A percentile compares a stretch with the other conserved stretches of the same genome.
phyloP scores from a whole-genome alignment of 2,888 invertebrate species.

The Drosophila neonasuta region DNA sequence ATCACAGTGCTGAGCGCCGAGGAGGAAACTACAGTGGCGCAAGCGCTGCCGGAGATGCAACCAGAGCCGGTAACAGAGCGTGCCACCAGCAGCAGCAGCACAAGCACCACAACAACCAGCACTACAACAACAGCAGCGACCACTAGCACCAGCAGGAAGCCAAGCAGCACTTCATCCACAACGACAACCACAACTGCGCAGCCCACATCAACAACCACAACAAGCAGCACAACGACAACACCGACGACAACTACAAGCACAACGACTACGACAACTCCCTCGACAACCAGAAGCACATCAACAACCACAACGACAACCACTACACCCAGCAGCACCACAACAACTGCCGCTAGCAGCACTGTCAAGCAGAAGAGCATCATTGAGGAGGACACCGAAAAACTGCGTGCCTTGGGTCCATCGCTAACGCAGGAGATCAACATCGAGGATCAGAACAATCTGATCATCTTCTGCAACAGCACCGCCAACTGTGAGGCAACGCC shows the following conservation, averaged over 20 bases:
- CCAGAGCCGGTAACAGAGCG: constrained; percentile 5
- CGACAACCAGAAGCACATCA: constrained; percentile 27
- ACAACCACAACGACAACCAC: constrained; percentile 21
- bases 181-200: constrained; percentile 20
- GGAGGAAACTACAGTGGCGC: constrained; percentile 62
- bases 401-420: constrained; percentile 74
- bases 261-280: constrained; percentile 21
- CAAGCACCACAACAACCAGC: constrained; percentile 11
- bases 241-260: constrained; percentile 20
- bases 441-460: constrained; percentile 80
- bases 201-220: constrained; percentile 7
- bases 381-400: constrained; percentile 71
- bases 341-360: constrained; percentile 22
- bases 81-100: constrained; percentile 10
- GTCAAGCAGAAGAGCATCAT: constrained; percentile 59
- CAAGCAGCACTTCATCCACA: constrained; percentile 6
- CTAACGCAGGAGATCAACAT: constrained; percentile 75
- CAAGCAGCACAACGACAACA: constrained; percentile 21
- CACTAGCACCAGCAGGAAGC: constrained; percentile 10
- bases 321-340: constrained; percentile 28
- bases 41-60: not conserved
- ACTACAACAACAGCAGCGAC: constrained; percentile 22
- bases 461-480: constrained; percentile 81
- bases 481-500: constrained; percentile 69
- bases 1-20: constrained; percentile 79